Evolutionary conservation across 37 sponge, comb jelly and placozoan species (phyloP).

Genomic region (Oscarella lobularis): DNA sequence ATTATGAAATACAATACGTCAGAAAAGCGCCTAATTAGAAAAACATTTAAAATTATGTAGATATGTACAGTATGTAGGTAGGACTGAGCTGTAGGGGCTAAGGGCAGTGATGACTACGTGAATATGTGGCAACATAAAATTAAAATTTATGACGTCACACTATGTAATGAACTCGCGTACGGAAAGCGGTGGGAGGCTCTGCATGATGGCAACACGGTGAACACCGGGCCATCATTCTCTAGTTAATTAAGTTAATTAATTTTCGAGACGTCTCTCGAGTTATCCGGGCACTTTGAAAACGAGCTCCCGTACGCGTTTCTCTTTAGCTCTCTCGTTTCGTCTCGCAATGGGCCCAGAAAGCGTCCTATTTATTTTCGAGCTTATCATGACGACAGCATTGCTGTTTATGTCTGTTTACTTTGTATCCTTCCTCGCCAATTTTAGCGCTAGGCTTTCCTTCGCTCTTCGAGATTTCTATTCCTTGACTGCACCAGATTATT

Average conservation of each 20-base stretch:
- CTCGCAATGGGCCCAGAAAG: neutral
- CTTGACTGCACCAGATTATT: slow-evolving; percentile 40
- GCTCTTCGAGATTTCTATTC: neutral
- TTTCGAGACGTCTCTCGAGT: neutral
- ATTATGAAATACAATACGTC: too few relatives aligned
- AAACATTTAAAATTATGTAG: too few relatives aligned
- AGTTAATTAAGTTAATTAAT: neutral
- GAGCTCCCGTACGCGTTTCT: neutral
- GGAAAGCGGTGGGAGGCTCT: too few relatives aligned
- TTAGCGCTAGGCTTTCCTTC: neutral
- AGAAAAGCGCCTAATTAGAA: too few relatives aligned
- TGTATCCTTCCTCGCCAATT: slow-evolving; percentile 39
- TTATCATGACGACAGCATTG: neutral
- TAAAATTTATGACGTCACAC: too few relatives aligned
- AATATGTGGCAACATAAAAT: too few relatives aligned
- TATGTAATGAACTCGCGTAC: too few relatives aligned
- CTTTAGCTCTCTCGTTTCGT: neutral
- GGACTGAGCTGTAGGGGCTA: too few relatives aligned
- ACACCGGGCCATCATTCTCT: too few relatives aligned
- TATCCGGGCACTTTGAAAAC: neutral
- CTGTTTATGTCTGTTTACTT: slow-evolving; percentile 38
- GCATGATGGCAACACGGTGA: too few relatives aligned
- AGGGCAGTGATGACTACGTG: too few relatives aligned
- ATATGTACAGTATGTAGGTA: too few relatives aligned
- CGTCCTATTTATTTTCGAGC: neutral